phyloP scores from a whole-genome alignment of 2,113 vertebrate species.

The Chaenogobius annularis region DNA sequence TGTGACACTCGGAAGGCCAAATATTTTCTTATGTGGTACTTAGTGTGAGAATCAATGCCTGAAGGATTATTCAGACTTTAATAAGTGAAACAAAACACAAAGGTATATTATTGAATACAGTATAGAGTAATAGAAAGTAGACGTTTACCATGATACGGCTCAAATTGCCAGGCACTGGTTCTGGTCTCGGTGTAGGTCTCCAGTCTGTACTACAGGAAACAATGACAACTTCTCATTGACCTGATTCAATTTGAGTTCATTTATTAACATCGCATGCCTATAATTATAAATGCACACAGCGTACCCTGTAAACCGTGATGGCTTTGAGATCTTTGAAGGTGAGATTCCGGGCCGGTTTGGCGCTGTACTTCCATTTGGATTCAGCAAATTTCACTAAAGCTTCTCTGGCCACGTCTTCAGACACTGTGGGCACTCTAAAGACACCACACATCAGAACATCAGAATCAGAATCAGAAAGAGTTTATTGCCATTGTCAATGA shows the following conservation, averaged over 20 bases:
- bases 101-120: no score
- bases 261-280: neutral
- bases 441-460: neutral
- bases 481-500: no score
- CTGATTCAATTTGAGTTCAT: neutral
- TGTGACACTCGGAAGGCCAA: no score
- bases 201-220: conserved; percentile 78
- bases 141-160: conserved; percentile 70
- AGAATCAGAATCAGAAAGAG: no score
- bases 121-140: neutral
- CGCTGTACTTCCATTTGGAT: conserved; percentile 79
- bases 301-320: conserved; percentile 78
- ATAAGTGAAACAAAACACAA: no score
- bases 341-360: conserved; percentile 74
- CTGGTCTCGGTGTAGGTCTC: conserved; percentile 85
- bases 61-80: no score
- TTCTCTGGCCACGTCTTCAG: conserved; percentile 77
- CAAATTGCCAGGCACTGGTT: conserved; percentile 80
- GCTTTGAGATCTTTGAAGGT: conserved; percentile 76
- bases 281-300: neutral
- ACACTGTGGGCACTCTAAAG: conserved; percentile 75
- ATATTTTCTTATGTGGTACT: no score
- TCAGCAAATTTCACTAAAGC: conserved; percentile 79
- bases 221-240: no score
- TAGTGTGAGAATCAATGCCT: no score